Base-by-base conservation (phyloP, 2,888 invertebrate genomes). In the Diachrysia chrysitis region DNA sequence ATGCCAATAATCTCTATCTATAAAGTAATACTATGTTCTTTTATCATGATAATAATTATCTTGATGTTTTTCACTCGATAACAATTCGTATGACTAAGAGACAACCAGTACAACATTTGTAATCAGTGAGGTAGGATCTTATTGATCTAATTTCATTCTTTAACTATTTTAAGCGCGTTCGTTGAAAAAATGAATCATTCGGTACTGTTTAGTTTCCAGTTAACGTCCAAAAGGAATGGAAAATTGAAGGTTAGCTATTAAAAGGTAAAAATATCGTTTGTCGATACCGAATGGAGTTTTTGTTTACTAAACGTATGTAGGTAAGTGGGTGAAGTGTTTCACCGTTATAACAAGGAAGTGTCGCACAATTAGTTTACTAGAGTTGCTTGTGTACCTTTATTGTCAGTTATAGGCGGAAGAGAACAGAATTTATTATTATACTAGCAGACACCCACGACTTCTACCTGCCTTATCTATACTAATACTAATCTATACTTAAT, bases 291-390 rank as follows among this genome's bases (percentile, higher is more conserved):
- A 58, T 23, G 46, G 58, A 48, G 54, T 54, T 73, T 67, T 62
- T n/a, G 35, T 60, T 71, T 29, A 63, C 21, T 29, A 51, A 51
- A n/a, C 14, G 16, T 29, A 61, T 51, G 32, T 71, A 42, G 54
- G 60, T 61, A 58, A 73, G 42, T 73, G 46, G 72, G 58, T 73
- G 60, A 64, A 58, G 7, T 16, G 19, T 46, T 37, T 25, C 7
- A 32, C 35, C 21, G 42, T 35, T 10, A 10, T 29, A 29, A 51
- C 21, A 21, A 48, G 60, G 58, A 63, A 58, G 6, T 48, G 12
- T 16, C 16, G 14, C 12, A 25, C 19, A 6, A 4, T n/a, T 46
- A 35, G 19, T 48, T 57, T 37, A 19, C 21, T 29, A 12, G 16
- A 23, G 21, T 17, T 9, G 12, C 42, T 6, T 42, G 42, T 42